These are phyloP conservation scores for Seira sanloemensis DNA, from an alignment of 2,888 invertebrate species.

Conservation along the genomic window DNA sequence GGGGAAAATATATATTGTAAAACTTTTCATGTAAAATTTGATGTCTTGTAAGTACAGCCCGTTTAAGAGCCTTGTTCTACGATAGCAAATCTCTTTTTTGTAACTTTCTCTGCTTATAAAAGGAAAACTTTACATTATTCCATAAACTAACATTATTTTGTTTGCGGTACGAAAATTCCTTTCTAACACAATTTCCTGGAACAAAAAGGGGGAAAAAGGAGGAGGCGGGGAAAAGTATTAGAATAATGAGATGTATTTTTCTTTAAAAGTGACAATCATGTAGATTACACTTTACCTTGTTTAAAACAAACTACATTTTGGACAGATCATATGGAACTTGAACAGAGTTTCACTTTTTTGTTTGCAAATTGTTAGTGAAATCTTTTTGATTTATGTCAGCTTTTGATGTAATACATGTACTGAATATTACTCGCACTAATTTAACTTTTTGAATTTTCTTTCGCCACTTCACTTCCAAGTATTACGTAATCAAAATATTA, in stretches of 20 bases:
- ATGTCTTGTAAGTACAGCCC: conserved; percentile 26
- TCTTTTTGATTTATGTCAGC: background rate
- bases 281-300: background rate
- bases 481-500: no score
- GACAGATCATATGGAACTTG: background rate
- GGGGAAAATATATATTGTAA: conserved; percentile 8
- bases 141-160: conserved; percentile 1
- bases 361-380: conserved; percentile 4
- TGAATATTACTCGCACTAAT: no score
- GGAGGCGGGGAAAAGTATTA: background rate
- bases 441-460: no score
- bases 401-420: no score
- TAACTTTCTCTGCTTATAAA: background rate
- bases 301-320: background rate
- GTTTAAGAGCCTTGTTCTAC: background rate
- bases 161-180: background rate
- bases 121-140: background rate
- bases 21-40: conserved; percentile 60
- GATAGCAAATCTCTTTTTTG: conserved; percentile 51
- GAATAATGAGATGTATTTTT: background rate
- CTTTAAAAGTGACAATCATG: background rate
- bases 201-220: background rate
- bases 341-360: no score
- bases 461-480: no score
- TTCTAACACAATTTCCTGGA: no score